Evolutionary conservation across 2,888 invertebrate genomes (phyloP), one percentile per base, ranked within the genome.

Genomic region (Sinhomidia bicolor): DNA sequence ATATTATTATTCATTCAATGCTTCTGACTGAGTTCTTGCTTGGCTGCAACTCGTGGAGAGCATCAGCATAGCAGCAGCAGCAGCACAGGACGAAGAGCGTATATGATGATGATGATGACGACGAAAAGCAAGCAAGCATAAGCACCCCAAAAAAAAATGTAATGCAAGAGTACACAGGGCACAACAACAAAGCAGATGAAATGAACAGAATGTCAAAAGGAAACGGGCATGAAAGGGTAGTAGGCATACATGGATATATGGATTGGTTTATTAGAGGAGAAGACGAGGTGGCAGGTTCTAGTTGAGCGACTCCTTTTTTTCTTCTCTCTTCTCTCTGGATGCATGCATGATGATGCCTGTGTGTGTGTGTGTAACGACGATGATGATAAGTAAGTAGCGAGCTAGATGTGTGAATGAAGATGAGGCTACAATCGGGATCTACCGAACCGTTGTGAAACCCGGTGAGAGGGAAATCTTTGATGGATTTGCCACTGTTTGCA

Each of bases 371-470:
- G 7, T 36, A 5, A 36, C 36, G 36, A 36, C 36, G 36, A 7
- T 36, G 36, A 3, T 36, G n/a, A 36, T 36, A 7, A 3, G 36
- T 3, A 5, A 7, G 36, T 36, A 7, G 36, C 7, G 36, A 36
- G 36, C 4, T 36, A 36, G n/a, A n/a, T n/a, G n/a, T n/a, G n/a
- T n/a, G n/a, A n/a, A n/a, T n/a, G n/a, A 36, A 36, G 76, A 85
- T 85, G 47, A 85, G 78, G 78, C 65, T 44, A 36, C 78, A 85
- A 85, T 85, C 85, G 85, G 85, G 57, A 80, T 80, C 85, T 85
- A 80, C 68, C 85, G 85, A 80, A 80, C 68, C 85, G 85, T 62
- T 60, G 71, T 74, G 74, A 60, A 74, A 54, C 26, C 74, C 74
- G 84, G 84, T 84, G 84, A 76, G 84, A 60, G n/a, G 36, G 57